Percentiles rank a stretch among this genome's conserved stretches.
phyloP scores from a whole-genome alignment of 2,113 vertebrate species.

The Himantopus leucocephalus region DNA sequence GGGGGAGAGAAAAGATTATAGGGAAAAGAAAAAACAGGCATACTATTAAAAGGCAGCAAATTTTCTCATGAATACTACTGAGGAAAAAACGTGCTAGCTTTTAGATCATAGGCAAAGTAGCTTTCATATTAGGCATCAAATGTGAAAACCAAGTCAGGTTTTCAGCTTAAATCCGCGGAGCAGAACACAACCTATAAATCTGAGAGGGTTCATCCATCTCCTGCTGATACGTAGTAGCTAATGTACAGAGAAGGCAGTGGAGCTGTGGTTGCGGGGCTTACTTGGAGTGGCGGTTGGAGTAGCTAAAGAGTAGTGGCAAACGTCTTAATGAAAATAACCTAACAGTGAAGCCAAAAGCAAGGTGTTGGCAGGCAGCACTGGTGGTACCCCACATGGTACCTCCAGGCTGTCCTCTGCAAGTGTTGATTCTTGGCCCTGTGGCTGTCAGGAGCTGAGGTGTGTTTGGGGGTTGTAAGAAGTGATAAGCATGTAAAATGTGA shows the following conservation, averaged over 20 bases:
- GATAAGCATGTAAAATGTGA: not conserved
- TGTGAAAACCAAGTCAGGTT: not conserved
- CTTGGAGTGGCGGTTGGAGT: not conserved
- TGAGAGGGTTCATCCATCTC: not conserved
- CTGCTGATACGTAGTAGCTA: not conserved
- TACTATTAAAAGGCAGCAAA: not conserved
- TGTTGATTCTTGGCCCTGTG: not conserved
- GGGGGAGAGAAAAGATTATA: not conserved
- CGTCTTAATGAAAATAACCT: not conserved
- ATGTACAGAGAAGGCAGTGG: not conserved
- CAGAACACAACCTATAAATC: not conserved
- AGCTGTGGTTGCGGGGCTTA: not conserved
- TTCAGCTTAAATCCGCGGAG: not conserved
- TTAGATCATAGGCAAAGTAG: not conserved
- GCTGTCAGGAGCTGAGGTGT: not conserved
- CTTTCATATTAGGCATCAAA: not conserved
- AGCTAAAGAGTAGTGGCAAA: not conserved
- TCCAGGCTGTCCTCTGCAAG: not conserved
- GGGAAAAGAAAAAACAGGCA: not conserved
- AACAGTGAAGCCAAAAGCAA: not conserved
- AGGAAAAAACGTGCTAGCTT: not conserved
- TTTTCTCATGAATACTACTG: not conserved
- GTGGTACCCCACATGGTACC: not conserved
- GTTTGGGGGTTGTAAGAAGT: not conserved
- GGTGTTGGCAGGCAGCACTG: not conserved